Conservation (phyloP, 1,140 invertebrate genomes). For the Megathymus violae region DNA sequence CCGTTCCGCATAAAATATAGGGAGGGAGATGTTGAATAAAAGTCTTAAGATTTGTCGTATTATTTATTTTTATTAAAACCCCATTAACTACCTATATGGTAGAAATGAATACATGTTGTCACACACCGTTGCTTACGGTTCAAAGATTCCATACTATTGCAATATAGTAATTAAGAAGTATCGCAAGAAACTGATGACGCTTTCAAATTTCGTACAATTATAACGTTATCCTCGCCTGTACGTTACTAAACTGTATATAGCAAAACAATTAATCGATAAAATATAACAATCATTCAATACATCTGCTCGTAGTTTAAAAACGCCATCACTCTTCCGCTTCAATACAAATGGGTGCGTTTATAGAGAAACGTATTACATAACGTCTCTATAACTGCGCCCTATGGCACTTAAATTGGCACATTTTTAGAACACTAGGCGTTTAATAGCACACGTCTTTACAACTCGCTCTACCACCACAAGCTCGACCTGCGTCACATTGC, state of each 20-base stretch:
- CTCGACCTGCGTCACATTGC: background rate
- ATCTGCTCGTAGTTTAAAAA: background rate
- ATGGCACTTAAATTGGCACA: slow-evolving; percentile 19
- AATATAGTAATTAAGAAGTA: slow-evolving; percentile 24
- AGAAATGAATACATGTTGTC: slow-evolving; percentile 48
- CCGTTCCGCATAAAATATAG: too few relatives aligned
- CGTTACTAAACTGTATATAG: background rate
- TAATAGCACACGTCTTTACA: background rate
- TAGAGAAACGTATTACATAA: background rate
- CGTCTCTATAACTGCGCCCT: slow-evolving; percentile 8
- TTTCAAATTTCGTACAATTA: slow-evolving; percentile 5
- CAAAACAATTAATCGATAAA: background rate
- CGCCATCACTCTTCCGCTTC: slow-evolving; percentile 12
- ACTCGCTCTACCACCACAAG: background rate
- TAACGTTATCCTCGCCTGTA: too few relatives aligned
- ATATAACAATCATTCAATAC: background rate
- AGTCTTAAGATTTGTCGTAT: slow-evolving; percentile 16
- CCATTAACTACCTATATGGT: slow-evolving; percentile 57
- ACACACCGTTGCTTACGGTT: slow-evolving; percentile 42
- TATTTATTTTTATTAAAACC: slow-evolving; percentile 69
- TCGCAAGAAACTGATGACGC: slow-evolving; percentile 21
- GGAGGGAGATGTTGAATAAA: slow-evolving; percentile 7
- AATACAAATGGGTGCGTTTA: slow-evolving; percentile 5
- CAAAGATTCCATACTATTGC: slow-evolving; percentile 40
- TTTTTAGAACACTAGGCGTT: slow-evolving; percentile 2